phyloP scores from a whole-genome alignment of 1,140 invertebrate species.

The honey bee (Apis mellifera) region Amel_HAv3.1 CM009946.2:615501-616000 shows the following conservation, averaged over 20 bases:
- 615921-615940: too few relatives aligned
- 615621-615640: slow-evolving; percentile 91
- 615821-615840: too few relatives aligned
- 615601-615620: slow-evolving; percentile 87
- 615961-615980: too few relatives aligned
- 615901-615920: too few relatives aligned
- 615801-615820: too few relatives aligned
- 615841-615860: too few relatives aligned
- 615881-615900: too few relatives aligned
- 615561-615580: slow-evolving; percentile 89
- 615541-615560: slow-evolving; percentile 91
- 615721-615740: slow-evolving; percentile 91
- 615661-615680: slow-evolving; percentile 93
- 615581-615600: slow-evolving; percentile 89
- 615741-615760: slow-evolving; percentile 94
- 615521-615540: slow-evolving; percentile 89
- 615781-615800: background rate
- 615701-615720: slow-evolving; percentile 89
- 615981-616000: too few relatives aligned
- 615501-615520: slow-evolving; percentile 88
- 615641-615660: slow-evolving; percentile 94
- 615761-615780: slow-evolving; percentile 42
- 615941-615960: too few relatives aligned
- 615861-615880: too few relatives aligned
- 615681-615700: slow-evolving; percentile 94